phyloP scores from a whole-genome alignment of 1,140 invertebrate species.

The Goniozus legneri region DNA sequence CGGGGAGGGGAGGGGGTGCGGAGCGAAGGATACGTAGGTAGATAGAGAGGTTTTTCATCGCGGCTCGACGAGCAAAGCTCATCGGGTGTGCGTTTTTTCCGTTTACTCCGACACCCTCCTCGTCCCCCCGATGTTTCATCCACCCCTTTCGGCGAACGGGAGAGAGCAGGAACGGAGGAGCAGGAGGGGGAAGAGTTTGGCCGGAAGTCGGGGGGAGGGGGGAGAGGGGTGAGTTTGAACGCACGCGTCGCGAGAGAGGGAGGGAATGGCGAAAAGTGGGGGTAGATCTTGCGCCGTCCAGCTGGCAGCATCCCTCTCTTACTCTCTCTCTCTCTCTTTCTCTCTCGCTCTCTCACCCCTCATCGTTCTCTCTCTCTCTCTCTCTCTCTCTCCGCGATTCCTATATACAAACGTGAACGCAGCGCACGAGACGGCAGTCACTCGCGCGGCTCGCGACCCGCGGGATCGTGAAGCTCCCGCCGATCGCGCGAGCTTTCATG shows the following conservation, averaged over 20 bases:
- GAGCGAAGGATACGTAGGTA: no score
- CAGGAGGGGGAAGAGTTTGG: constrained; percentile 15
- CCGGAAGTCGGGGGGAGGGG: constrained; percentile 12
- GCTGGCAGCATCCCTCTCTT: constrained; percentile 51
- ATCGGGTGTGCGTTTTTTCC: constrained; percentile 18
- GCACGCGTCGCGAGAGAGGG: no score
- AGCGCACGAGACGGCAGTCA: constrained; percentile 43
- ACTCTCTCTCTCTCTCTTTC: no score
- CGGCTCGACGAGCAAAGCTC: constrained; percentile 15
- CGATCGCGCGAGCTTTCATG: no score
- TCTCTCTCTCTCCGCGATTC: no score
- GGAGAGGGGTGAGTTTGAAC: constrained; percentile 1
- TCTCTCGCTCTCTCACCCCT: no score
- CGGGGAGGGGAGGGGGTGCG: no score
- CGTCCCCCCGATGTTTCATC: no score
- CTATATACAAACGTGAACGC: no score
- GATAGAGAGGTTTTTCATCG: constrained; percentile 10
- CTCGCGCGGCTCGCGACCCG: constrained; percentile 46
- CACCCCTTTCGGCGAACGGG: background rate
- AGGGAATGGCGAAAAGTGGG: constrained; percentile 19
- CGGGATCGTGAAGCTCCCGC: constrained; percentile 34
- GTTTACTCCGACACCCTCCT: constrained; percentile 7
- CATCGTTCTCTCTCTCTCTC: no score
- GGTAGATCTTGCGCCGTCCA: constrained; percentile 50
- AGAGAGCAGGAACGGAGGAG: background rate